Evolutionary conservation across 2,888 invertebrate genomes (phyloP).

Genomic region (Lasioglossum lativentre): DNA sequence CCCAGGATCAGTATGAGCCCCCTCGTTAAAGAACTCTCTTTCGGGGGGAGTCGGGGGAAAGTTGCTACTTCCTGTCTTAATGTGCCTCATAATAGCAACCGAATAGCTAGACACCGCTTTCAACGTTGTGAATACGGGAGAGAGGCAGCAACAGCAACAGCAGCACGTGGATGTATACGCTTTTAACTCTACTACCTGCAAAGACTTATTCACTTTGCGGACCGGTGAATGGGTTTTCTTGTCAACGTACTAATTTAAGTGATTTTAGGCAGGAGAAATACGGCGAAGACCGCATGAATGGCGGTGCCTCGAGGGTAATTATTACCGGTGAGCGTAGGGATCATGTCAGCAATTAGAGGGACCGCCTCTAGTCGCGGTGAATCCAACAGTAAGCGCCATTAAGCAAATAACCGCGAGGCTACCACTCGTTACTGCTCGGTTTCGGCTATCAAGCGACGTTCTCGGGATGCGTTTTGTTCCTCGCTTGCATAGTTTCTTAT

Average conservation of each 20-base stretch:
- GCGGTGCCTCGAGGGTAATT: constrained; percentile 69
- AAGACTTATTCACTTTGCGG: background rate
- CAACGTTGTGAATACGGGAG: background rate
- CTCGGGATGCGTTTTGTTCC: constrained; percentile 12
- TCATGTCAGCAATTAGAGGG: constrained; percentile 79
- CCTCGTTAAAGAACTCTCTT: constrained; percentile 64
- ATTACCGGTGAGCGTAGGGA: constrained; percentile 74
- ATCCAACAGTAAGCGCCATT: constrained; percentile 75
- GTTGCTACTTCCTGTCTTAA: constrained; percentile 58
- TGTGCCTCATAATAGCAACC: constrained; percentile 42
- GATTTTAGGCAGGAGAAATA: constrained; percentile 40
- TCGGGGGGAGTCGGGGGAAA: constrained; percentile 19
- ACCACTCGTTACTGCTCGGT: constrained; percentile 61
- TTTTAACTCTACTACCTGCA: background rate
- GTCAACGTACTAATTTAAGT: constrained; percentile 25
- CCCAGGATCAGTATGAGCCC: constrained; percentile 48
- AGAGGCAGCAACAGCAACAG: background rate
- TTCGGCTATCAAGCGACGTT: constrained; percentile 43
- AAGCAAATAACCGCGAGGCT: constrained; percentile 74
- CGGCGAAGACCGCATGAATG: constrained; percentile 30
- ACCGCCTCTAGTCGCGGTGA: constrained; percentile 71
- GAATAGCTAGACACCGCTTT: constrained; percentile 28
- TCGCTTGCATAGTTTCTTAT: background rate
- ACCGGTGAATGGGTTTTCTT: constrained; percentile 5
- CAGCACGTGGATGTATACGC: constrained; percentile 18